These are phyloP conservation scores for Sarcophilus harrisii DNA, from an alignment of 2,797 vertebrate species.

Conservation along the genomic window DNA sequence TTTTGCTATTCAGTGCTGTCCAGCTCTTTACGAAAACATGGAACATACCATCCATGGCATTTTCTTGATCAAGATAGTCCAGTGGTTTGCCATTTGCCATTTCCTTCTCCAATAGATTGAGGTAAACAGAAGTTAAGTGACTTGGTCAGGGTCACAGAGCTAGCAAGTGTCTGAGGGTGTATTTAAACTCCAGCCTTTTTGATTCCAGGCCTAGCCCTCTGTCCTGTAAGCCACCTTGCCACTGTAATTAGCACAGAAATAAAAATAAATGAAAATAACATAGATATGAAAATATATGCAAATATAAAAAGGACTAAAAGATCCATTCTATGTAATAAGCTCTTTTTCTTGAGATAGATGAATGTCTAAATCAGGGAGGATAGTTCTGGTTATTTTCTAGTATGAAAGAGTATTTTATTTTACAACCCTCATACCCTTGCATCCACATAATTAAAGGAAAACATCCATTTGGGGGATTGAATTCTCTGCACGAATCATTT, in stretches of 20 bases:
- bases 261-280: background rate
- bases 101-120: background rate
- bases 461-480: background rate
- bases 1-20: background rate
- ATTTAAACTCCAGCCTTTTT: background rate
- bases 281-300: background rate
- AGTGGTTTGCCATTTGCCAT: background rate
- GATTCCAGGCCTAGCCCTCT: background rate
- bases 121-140: background rate
- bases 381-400: background rate
- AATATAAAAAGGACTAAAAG: background rate
- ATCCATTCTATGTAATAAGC: background rate
- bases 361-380: background rate
- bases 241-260: background rate
- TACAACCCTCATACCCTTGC: background rate
- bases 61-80: background rate
- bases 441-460: background rate
- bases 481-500: conserved; percentile 28
- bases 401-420: background rate
- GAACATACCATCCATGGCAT: background rate
- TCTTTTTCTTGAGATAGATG: background rate
- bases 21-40: background rate
- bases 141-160: background rate
- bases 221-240: background rate
- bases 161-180: background rate